These are phyloP conservation scores for Heterochromis multidens DNA, from an alignment of 2,113 vertebrate genomes.

Conservation along the genomic window DNA sequence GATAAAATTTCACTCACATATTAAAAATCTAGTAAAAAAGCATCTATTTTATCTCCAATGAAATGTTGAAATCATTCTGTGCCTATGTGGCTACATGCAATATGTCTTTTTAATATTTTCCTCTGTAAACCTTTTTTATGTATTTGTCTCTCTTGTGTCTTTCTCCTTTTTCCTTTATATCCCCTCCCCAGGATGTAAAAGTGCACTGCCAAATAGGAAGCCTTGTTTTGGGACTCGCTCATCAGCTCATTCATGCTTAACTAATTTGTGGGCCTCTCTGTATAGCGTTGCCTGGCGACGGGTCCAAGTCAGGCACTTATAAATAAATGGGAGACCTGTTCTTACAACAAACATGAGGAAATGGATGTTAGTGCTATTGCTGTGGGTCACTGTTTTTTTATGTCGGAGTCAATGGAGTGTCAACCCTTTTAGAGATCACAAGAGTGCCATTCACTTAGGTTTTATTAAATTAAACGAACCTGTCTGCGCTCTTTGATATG, in stretches of 20 bases:
- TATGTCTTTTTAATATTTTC: not conserved
- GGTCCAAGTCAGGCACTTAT: slow-evolving; percentile 33
- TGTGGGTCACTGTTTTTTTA: slow-evolving; percentile 16
- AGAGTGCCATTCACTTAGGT: not conserved
- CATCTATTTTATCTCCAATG: not conserved
- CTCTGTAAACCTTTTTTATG: not conserved
- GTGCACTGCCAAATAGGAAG: slow-evolving; percentile 10
- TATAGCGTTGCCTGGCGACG: slow-evolving; percentile 57
- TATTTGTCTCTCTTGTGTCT: not conserved
- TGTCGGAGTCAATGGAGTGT: not conserved
- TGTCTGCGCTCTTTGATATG: not conserved
- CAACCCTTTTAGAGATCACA: not conserved
- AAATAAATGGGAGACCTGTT: slow-evolving; percentile 45
- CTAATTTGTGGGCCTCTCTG: slow-evolving; percentile 45
- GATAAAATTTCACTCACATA: not conserved
- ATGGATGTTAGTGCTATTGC: slow-evolving; percentile 14
- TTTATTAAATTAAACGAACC: not conserved
- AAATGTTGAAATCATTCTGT: not conserved
- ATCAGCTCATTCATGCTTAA: slow-evolving; percentile 49
- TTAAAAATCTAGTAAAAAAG: too few relatives aligned
- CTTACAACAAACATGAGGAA: slow-evolving; percentile 25
- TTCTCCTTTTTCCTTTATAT: not conserved
- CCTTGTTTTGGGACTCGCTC: slow-evolving; percentile 43
- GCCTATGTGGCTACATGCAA: not conserved
- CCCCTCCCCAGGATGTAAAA: slow-evolving; percentile 12